Conservation (phyloP, 2,888 invertebrate species). For the Diaphora mendica region DNA sequence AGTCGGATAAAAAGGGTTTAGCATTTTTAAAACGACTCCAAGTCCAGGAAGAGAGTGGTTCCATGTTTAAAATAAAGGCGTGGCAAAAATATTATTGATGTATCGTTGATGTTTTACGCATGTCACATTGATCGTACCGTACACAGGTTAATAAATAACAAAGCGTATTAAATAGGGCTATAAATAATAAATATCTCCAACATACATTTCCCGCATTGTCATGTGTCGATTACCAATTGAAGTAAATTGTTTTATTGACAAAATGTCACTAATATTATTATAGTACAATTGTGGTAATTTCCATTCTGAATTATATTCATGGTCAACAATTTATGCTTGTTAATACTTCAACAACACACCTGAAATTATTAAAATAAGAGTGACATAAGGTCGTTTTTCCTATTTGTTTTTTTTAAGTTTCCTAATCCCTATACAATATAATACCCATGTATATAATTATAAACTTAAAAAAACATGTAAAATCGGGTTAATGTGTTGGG, state of each 20-base stretch:
- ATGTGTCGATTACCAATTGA: slow-evolving; percentile 7
- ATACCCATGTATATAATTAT: too few species aligned
- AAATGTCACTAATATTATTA: background rate
- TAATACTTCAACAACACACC: background rate
- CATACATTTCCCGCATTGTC: background rate
- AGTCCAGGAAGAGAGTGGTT: background rate
- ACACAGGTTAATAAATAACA: background rate
- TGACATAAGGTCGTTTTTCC: background rate
- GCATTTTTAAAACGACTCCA: too few species aligned
- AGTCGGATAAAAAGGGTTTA: too few species aligned
- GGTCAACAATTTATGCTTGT: background rate
- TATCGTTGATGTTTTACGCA: background rate
- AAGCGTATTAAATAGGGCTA: background rate
- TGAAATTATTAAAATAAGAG: background rate
- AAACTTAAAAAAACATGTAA: background rate
- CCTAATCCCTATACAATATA: too few species aligned
- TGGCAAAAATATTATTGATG: background rate
- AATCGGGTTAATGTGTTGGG: too few species aligned
- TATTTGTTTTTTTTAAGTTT: background rate
- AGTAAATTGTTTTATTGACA: slow-evolving; percentile 11
- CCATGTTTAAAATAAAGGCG: background rate
- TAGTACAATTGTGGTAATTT: background rate
- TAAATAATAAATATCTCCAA: slow-evolving; percentile 7
- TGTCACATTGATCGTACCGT: background rate
- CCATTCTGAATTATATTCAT: background rate